Base-by-base conservation (phyloP, 2,113 vertebrate genomes). In the Triplophysa tibetana region DNA sequence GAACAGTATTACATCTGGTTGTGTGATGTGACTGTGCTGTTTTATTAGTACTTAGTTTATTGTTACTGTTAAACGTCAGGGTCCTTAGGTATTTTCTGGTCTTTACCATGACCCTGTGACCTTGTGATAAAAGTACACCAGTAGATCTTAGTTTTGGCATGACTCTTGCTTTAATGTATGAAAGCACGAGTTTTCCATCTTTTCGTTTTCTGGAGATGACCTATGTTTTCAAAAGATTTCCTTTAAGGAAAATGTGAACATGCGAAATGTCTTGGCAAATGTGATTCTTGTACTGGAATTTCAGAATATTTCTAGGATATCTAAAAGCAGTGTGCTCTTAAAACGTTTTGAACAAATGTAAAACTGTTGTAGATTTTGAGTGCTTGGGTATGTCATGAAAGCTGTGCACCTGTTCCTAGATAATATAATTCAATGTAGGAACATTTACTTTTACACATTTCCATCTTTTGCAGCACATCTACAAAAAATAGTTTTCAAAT, bases 371-470 rank as follows among this genome's bases (percentile, higher is more conserved):
- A 43, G 41, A 52, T 9, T 9, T 21, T 72, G 19, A 38, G 11
- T 12, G 56, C 2, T 58, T 56, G 26, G 52, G 69, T 58, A 72
- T 72, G 50, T 29, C 26, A 74, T 74, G 21, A 61, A 61, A 74
- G 38, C 54, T 75, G 21, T 63, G 60, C 58, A 75, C 58, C 58
- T 75, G 58, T 63, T 63, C 58, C n/a, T 63, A 24, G 14, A 63
- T 63, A 12, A 63, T 13, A n/a, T 74, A 24, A 38, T 8, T 38
- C 33, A 38, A 1, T 74, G 23, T 43, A 3, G 41, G 16, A 16
- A 52, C 14, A 52, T 52, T 52, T 52, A 52, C 6, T 16, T 52
- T 6, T 52, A 52, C 13, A 52, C 4, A 21, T n/a, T 0, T 56
- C 17, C 52, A 56, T 58, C 54, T 58, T 72, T 70, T 56, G 26